phyloP scores from a whole-genome alignment of 1,140 invertebrate genomes.

The Ridgeia piscesae region DNA sequence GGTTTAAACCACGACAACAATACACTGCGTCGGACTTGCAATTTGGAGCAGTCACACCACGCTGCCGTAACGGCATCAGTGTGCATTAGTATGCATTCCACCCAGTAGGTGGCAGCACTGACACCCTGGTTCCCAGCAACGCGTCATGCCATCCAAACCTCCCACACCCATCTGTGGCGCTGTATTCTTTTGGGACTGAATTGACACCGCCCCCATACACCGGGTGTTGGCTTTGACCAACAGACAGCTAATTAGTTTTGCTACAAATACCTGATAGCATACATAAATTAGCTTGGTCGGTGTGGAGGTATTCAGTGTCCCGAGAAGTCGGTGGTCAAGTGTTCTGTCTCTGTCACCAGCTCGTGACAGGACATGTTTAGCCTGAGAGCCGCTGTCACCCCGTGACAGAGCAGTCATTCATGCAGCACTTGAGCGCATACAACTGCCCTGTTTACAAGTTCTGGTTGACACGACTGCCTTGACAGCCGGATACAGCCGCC shows the following conservation, averaged over 20 bases:
- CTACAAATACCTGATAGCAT: background rate
- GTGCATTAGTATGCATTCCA: no score
- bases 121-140: no score
- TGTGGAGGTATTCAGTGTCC: background rate
- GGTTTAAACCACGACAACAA: no score
- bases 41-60: no score
- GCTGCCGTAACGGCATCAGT: no score
- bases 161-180: no score
- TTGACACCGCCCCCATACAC: no score
- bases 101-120: no score
- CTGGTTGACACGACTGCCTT: background rate
- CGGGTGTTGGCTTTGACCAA: no score
- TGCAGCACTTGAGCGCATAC: background rate
- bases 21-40: no score
- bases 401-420: background rate
- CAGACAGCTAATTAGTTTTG: background rate
- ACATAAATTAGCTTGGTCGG: background rate
- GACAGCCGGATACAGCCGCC: background rate
- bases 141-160: no score
- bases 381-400: background rate
- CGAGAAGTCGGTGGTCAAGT: background rate
- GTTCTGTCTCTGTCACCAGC: background rate
- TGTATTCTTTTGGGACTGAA: no score
- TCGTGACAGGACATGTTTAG: background rate
- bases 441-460: background rate